Base-by-base conservation (phyloP, 2,797 vertebrate species). In the Cirrhinus molitorella region DNA sequence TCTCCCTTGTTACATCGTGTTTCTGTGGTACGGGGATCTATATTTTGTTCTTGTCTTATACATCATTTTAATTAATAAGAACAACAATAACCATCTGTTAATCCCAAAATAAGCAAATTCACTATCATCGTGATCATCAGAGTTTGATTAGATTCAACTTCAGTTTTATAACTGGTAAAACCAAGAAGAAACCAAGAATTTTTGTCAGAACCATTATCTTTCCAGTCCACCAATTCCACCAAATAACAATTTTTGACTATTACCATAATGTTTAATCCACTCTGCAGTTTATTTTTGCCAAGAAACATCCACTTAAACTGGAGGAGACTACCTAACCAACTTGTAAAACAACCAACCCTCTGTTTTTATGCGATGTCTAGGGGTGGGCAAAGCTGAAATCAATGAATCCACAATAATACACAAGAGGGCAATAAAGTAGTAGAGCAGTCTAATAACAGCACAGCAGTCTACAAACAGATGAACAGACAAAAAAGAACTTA, bases 351-450 rank as follows among this genome's bases (percentile, higher is more conserved):
- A 65, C 16, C 1, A 21, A 21, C 37, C 66, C 21, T 14, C 23
- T 68, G 37, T 43, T 43, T 68, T 67, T 5, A 67, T 34, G 14
- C 1, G 8, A 65, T 34, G 31, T 65, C 31, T 37, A 66, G 63
- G 16, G 16, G 28, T 21, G 63, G 17, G 63, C 17, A 43, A 68
- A 68, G 17, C 34, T 68, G 66, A 68, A 43, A 68, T 68, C 21
- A 68, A 23, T 23, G 37, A 68, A 14, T 43, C 34, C 11, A 68
- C 37, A 68, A 43, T 68, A 68, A 40, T 68, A n/a, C 66, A 68
- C 37, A 21, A 68, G 66, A 31, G 61, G 43, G 66, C 66, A 23
- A 67, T n/a, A 43, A 67, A 43, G 37, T 67, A 34, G 65, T 68
- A 68, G 34, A 68, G 37, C 21, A 14, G 66, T n/a, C 66, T 43